Evolutionary conservation across 2,888 invertebrate genomes (phyloP), one percentile per base, ranked within the genome.

Genomic region (Standfussiana lucernea): DNA sequence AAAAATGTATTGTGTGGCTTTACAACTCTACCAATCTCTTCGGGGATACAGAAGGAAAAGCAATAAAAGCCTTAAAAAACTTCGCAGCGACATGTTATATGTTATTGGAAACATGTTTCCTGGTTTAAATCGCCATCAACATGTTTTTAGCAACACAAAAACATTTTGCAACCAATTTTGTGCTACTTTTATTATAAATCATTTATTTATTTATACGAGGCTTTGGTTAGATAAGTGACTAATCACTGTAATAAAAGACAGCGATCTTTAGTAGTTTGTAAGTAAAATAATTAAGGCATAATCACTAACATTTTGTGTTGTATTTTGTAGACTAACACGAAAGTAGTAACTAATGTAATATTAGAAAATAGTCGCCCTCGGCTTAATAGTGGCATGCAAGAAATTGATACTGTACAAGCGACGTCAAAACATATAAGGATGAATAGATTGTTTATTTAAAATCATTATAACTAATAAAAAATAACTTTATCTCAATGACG

Each of bases 381-480:
- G 45, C 15, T 79, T 45, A 2, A 11, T 56, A 67, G 4, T 45
- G 66, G 50, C 76, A 78, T 76, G 79, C 45, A 45, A 75, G 5
- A 18, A 40, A 24, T 21, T 61, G 21, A 32, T 21, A 59, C 32
- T 59, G 59, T 32, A 21, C 21, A 35, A 61, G 61, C 21, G 32
- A 61, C 35, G 21, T 35, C 21, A 61, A 35, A 32, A 61, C 35
- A 61, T 59, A 28, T 28, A 61, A 4, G 59, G 32, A 32, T 21
- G 18, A 21, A 59, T 59, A 4, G 32, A 32, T 32, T 32, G 18
- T 28, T 28, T 56, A 8, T 59, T 59, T 32, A 18, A 18, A 32
- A 32, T 32, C 28, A 32, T 32, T 59, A 59, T 18, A 59, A 32
- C 21, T 18, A 32, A 0, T 18, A 32, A 32, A 59, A 32, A 21